phyloP scores from a whole-genome alignment of 2,113 vertebrate genomes.

The Apistogramma diplotaenia region DNA sequence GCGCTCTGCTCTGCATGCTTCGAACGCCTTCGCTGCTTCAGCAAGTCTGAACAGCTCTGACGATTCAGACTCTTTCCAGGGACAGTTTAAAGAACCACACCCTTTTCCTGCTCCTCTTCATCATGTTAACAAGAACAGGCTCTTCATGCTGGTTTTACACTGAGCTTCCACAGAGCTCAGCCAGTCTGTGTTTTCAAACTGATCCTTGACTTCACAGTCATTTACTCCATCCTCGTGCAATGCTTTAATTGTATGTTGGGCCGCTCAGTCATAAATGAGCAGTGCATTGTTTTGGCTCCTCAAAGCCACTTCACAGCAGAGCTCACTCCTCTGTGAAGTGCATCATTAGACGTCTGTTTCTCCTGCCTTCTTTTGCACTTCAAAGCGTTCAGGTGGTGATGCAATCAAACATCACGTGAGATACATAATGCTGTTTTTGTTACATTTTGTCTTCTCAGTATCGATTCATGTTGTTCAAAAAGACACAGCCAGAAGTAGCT shows the following conservation, averaged over 20 bases:
- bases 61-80: background rate
- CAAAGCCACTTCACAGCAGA: background rate
- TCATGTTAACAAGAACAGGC: background rate
- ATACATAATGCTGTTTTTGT: no score
- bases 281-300: no score
- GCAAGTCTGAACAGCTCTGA: constrained; percentile 45
- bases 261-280: background rate
- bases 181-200: background rate
- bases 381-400: background rate
- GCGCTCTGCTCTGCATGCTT: constrained; percentile 8
- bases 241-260: background rate
- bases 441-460: no score
- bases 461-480: no score
- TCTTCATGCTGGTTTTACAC: no score
- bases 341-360: no score
- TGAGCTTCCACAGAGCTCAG: no score
- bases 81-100: background rate
- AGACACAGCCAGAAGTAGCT: no score
- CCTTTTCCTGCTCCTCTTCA: background rate
- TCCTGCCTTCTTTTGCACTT: background rate
- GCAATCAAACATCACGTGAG: no score
- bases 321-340: no score
- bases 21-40: background rate
- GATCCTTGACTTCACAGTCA: background rate
- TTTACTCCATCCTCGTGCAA: background rate